Conservation (phyloP, 2,888 invertebrate species). For the Leptodirus hochenwartii region DNA sequence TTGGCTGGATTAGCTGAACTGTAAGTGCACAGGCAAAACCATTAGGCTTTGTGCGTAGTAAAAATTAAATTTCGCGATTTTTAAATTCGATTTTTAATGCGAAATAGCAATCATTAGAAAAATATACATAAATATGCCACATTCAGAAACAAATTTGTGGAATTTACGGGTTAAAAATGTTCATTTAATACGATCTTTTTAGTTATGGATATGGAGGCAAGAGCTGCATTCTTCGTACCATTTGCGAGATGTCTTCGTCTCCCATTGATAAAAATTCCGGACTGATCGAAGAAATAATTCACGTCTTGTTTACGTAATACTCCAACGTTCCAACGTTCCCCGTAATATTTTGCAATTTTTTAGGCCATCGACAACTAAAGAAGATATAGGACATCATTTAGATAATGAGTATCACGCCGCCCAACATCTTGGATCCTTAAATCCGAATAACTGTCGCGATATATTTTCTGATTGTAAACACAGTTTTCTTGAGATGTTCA, state of each 20-base stretch:
- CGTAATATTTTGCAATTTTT: conserved; percentile 14
- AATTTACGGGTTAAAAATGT: too few species aligned
- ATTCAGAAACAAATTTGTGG: too few species aligned
- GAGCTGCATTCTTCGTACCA: conserved; percentile 43
- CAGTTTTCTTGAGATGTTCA: conserved; percentile 31
- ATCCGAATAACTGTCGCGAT: conserved; percentile 23
- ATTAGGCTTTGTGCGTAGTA: conserved; percentile 1
- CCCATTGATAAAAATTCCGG: conserved; percentile 37
- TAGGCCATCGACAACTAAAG: conserved; percentile 28
- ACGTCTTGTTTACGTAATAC: conserved; percentile 45
- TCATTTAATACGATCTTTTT: too few species aligned
- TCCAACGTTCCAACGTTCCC: not conserved
- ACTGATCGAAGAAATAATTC: conserved; percentile 45
- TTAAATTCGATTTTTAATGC: too few species aligned
- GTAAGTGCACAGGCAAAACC: conserved; percentile 23
- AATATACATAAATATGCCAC: too few species aligned
- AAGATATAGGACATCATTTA: conserved; percentile 17
- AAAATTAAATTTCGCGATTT: too few species aligned
- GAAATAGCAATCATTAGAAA: too few species aligned
- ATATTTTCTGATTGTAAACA: conserved; percentile 25
- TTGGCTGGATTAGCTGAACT: conserved; percentile 38
- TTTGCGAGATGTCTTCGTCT: conserved; percentile 47
- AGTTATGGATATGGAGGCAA: conserved; percentile 39
- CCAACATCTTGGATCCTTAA: conserved; percentile 27
- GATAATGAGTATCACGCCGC: conserved; percentile 34